Conservation (phyloP, 2,888 invertebrate genomes). For the Pseudococcus jackbeardsleyi region DNA sequence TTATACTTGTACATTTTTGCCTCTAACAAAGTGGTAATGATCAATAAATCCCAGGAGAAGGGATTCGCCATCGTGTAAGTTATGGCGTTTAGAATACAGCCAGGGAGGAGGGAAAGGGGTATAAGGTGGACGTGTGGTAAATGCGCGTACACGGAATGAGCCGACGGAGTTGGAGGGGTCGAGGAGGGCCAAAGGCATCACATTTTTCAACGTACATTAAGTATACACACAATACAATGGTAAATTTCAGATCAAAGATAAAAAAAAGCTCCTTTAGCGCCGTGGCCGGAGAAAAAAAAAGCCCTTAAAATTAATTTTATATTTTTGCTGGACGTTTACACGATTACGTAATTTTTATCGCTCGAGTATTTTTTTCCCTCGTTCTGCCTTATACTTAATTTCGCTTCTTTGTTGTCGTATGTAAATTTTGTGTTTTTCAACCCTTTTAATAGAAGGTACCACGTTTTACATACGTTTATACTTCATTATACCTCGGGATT, state of each 20-base stretch:
- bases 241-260: slow-evolving; percentile 37
- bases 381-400: background rate
- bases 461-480: no score
- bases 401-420: slow-evolving; percentile 1
- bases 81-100: background rate
- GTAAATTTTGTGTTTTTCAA: slow-evolving; percentile 10
- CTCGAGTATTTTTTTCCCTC: background rate
- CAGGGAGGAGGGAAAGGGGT: background rate
- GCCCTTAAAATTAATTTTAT: slow-evolving; percentile 28
- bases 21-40: slow-evolving; percentile 64
- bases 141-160: background rate
- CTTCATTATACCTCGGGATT: no score
- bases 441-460: background rate
- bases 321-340: slow-evolving; percentile 12
- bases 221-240: slow-evolving; percentile 24
- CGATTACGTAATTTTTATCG: slow-evolving; percentile 34
- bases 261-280: slow-evolving; percentile 7
- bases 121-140: background rate
- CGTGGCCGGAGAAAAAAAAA: background rate
- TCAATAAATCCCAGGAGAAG: slow-evolving; percentile 64
- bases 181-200: background rate
- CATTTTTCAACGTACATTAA: slow-evolving; percentile 48
- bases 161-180: background rate
- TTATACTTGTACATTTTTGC: slow-evolving; percentile 62
- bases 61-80: slow-evolving; percentile 51